Evolutionary conservation across 2,113 vertebrate species (phyloP).

Genomic region (Spizaetus ornatus): DNA sequence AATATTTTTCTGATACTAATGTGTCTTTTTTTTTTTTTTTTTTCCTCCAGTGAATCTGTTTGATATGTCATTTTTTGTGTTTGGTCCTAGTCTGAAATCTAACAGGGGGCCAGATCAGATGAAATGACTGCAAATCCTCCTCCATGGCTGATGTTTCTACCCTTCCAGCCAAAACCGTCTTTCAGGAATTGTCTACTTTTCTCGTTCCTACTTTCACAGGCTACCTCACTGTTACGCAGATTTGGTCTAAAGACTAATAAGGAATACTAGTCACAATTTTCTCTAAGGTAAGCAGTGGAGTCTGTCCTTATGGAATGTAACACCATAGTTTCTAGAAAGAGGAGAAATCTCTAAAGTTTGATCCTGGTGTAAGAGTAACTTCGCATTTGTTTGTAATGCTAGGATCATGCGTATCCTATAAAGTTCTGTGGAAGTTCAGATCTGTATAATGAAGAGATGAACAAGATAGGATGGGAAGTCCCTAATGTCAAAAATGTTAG

Average conservation of each 20-base stretch:
- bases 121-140: background rate
- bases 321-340: background rate
- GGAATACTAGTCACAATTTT: background rate
- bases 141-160: background rate
- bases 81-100: background rate
- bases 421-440: background rate
- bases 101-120: background rate
- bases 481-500: background rate
- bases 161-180: background rate
- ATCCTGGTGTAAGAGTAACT: background rate
- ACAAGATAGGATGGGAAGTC: background rate
- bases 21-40: background rate
- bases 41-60: background rate
- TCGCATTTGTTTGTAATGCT: background rate
- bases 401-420: fast-evolving
- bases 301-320: background rate
- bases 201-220: background rate
- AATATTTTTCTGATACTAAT: background rate
- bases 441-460: background rate
- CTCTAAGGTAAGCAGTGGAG: background rate
- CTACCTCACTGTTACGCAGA: background rate
- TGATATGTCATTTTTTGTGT: background rate
- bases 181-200: background rate
- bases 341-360: fast-evolving
- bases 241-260: background rate